Percentiles rank a stretch among this genome's conserved stretches.
Conservation (phyloP, 2,113 vertebrate genomes). For the Microcebus ravelobensis region DNA sequence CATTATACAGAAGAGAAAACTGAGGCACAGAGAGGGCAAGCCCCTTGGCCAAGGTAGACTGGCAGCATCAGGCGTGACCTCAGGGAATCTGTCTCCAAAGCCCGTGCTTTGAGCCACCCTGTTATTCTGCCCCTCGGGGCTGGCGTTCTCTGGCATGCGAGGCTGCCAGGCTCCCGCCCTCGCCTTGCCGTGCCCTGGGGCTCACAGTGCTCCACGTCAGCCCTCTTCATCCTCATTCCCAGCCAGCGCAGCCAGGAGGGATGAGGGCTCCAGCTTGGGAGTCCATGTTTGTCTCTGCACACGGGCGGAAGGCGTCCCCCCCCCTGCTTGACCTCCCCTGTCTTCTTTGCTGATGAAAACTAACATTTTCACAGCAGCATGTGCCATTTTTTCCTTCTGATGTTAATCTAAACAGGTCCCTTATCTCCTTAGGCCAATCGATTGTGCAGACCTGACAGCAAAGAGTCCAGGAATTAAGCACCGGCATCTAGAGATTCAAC, state of each 20-base stretch:
- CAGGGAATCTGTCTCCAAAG: background rate
- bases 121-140: background rate
- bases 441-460: background rate
- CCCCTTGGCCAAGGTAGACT: background rate
- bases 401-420: background rate
- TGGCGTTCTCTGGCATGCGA: background rate
- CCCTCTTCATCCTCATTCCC: too few relatives aligned
- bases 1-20: background rate
- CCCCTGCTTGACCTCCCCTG: background rate
- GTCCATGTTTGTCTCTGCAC: background rate
- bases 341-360: background rate
- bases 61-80: background rate
- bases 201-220: background rate
- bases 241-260: background rate
- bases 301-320: background rate
- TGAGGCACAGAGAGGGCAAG: background rate
- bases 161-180: rapidly evolving
- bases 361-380: background rate
- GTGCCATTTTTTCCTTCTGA: background rate
- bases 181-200: too few relatives aligned
- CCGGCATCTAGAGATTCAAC: constrained; percentile 18
- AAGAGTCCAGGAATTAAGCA: background rate
- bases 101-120: background rate
- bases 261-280: background rate
- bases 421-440: background rate